Percentiles rank a stretch among this genome's conserved stretches.
These are phyloP conservation scores for Drosophila falleni DNA, from an alignment of 2,888 invertebrate genomes.

Conservation along the genomic window DNA sequence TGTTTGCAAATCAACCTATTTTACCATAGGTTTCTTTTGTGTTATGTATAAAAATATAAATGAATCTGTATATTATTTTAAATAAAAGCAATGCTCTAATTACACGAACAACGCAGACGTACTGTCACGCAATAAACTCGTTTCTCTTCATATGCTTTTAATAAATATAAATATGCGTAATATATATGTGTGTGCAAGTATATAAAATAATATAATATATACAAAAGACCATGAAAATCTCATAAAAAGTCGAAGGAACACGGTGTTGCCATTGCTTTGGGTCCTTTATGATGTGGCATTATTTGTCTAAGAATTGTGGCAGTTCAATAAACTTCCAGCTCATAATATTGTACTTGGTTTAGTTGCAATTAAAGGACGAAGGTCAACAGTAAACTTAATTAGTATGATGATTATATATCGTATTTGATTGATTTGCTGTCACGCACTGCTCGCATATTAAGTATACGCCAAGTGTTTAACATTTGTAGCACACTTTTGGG, in stretches of 20 bases:
- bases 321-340: conserved; percentile 26
- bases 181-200: conserved; percentile 5
- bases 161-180: conserved; percentile 65
- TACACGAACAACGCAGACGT: conserved; percentile 34
- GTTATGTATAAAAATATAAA: conserved; percentile 4
- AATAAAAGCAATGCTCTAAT: conserved; percentile 64
- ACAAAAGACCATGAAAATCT: conserved; percentile 9
- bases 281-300: conserved; percentile 40
- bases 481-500: conserved; percentile 20
- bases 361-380: conserved; percentile 15
- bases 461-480: conserved; percentile 36
- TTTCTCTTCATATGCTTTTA: conserved; percentile 73
- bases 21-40: neutral
- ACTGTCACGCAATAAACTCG: conserved; percentile 71
- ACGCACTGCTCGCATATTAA: conserved; percentile 38
- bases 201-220: conserved; percentile 5
- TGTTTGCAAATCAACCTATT: too few species aligned
- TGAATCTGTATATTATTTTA: conserved; percentile 61
- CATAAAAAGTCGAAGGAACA: conserved; percentile 23
- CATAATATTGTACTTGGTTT: conserved; percentile 5
- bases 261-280: conserved; percentile 10
- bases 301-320: conserved; percentile 14
- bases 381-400: conserved; percentile 27
- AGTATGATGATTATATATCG: conserved; percentile 19
- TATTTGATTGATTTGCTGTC: conserved; percentile 49